Evolutionary conservation across 2,113 vertebrate species (phyloP), one percentile per base, ranked within the genome.

Genomic region (Larimichthys polyactis): DNA sequence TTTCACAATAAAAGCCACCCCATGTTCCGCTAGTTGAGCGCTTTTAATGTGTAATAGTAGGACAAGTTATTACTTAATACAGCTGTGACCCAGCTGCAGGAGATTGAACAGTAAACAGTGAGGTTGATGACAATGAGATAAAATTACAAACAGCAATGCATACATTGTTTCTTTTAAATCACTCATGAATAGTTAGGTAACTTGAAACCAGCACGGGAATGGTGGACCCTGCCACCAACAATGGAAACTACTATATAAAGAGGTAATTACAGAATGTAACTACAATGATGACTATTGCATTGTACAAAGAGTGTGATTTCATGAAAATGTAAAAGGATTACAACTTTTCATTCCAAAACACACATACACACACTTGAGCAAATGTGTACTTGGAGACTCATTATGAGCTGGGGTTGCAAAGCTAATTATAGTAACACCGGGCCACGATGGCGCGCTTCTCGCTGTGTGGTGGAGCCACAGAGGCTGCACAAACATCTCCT

Each of bases 401-500:
- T 88, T 86, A 85, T 72, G 75, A 86, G 70, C 58, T 7, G 40
- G 57, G 44, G 85, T 81, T 85, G 75, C 71, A 51, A 44, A 72
- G 77, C 84, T 89, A 90, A 91, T 90, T 87, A 87, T 84, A 81
- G 82, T 73, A 70, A 79, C 71, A 71, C 49, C 7, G 15, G 76
- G 79, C 78, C 14, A 43, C 9, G 51, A 79, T 87, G 87, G 80
- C 17, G 15, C 24, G 70, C 88, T 84, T 76, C 90, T 89, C 52
- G 72, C 91, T 91, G 92, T 92, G 91, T 83, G 89, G 85, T 85
- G 91, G 94, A 93, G 93, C 90, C 94, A 90, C 70, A 32, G 86
- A 92, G 94, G 91, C 92, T 95, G 92, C 90, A 91, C 83, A 95
- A 94, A 94, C 92, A 95, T 91, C 90, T 91, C 85, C 88, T 91